Conservation (phyloP, 2,113 vertebrate species). For the Lampris megalopsis region DNA sequence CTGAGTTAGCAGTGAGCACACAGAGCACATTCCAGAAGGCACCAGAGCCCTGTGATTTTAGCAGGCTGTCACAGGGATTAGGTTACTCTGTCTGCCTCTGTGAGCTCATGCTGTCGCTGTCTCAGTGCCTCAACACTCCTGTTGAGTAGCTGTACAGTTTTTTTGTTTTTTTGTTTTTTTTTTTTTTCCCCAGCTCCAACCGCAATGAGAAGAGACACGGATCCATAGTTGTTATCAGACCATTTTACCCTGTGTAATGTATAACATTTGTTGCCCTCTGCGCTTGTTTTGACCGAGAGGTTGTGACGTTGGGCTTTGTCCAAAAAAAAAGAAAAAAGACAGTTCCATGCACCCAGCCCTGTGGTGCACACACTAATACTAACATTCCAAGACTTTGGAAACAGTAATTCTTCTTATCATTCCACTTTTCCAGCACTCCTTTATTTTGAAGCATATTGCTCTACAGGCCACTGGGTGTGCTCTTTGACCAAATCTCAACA, state of each 20-base stretch:
- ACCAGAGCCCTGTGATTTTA: slow-evolving; percentile 80
- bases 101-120: slow-evolving; percentile 75
- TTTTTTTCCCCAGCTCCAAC: neutral
- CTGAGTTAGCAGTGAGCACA: slow-evolving; percentile 68
- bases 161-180: neutral
- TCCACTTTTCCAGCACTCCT: neutral
- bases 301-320: neutral
- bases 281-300: slow-evolving; percentile 1
- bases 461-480: slow-evolving; percentile 51
- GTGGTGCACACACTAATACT: neutral
- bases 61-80: slow-evolving; percentile 80
- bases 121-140: slow-evolving; percentile 61
- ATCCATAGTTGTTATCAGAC: slow-evolving; percentile 25
- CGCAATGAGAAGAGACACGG: slow-evolving; percentile 19
- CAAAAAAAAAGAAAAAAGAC: slow-evolving; percentile 2
- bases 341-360: neutral
- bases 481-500: slow-evolving; percentile 27
- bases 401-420: neutral
- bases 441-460: slow-evolving; percentile 4
- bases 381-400: neutral
- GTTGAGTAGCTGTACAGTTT: slow-evolving; percentile 32
- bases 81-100: slow-evolving; percentile 78
- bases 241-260: slow-evolving; percentile 18
- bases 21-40: slow-evolving; percentile 80
- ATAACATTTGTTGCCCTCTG: slow-evolving; percentile 18